A percentile compares a stretch with the other conserved stretches of the same genome.
Evolutionary conservation across 2,797 vertebrate species (phyloP).

Genomic region (Dendrocincla fuliginosa): DNA sequence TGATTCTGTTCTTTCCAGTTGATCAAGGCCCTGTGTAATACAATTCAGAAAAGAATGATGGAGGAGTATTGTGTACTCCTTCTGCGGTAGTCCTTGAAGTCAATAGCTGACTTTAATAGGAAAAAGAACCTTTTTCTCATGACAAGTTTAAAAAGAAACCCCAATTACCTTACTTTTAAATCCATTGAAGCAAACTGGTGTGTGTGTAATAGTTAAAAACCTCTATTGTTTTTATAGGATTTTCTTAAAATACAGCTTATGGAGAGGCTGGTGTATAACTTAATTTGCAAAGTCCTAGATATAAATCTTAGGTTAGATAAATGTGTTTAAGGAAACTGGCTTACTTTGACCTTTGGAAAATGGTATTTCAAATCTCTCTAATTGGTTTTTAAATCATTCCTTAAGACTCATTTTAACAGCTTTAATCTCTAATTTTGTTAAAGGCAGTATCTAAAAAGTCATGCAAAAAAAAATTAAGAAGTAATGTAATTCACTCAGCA

Average conservation of each 20-base stretch:
- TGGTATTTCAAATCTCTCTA: background rate
- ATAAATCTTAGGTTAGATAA: background rate
- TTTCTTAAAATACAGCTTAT: background rate
- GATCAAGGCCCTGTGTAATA: background rate
- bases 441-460: background rate
- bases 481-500: background rate
- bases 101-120: background rate
- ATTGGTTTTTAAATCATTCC: background rate
- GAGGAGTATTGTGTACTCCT: background rate
- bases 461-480: background rate
- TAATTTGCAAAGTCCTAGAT: background rate
- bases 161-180: slow-evolving; percentile 25
- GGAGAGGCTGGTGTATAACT: background rate
- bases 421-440: background rate
- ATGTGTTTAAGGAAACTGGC: background rate
- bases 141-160: background rate
- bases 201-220: background rate
- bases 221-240: background rate
- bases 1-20: slow-evolving; percentile 20
- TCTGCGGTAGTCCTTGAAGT: background rate
- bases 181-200: background rate
- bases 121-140: background rate
- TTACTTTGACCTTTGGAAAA: slow-evolving; percentile 28
- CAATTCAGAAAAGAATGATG: slow-evolving; percentile 14
- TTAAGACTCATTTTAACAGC: background rate